Conservation (phyloP, 2,113 vertebrate genomes). For the Megalops atlanticus region DNA sequence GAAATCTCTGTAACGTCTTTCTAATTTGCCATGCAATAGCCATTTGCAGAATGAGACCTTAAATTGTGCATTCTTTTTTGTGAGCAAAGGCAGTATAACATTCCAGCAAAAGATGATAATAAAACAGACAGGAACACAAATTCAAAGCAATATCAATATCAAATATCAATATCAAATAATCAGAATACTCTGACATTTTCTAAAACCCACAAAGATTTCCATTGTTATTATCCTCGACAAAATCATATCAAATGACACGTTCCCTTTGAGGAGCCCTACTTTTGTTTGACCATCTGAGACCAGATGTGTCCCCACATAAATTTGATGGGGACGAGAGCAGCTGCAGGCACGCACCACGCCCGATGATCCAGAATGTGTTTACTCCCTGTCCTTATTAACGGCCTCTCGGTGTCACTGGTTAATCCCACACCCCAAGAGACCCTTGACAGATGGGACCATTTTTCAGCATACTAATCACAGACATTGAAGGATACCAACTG, state of each 20-base stretch:
- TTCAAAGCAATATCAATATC: too few relatives aligned
- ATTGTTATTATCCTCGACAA: constrained; percentile 11
- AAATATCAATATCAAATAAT: too few relatives aligned
- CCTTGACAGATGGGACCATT: constrained; percentile 32
- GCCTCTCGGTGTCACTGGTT: constrained; percentile 23
- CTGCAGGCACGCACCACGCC: neutral
- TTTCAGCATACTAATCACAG: constrained; percentile 22
- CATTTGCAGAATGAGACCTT: neutral
- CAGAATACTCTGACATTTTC: neutral
- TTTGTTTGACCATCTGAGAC: constrained; percentile 22
- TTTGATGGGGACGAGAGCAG: constrained; percentile 17
- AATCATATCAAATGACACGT: constrained; percentile 25
- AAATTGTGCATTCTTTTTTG: too few relatives aligned
- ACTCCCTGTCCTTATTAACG: constrained; percentile 21
- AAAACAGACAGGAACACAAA: neutral
- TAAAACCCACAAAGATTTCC: neutral
- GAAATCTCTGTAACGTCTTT: neutral
- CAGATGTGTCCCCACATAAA: constrained; percentile 23
- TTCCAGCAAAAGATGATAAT: neutral
- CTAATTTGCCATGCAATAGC: neutral
- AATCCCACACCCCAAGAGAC: constrained; percentile 26
- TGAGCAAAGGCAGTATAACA: too few relatives aligned
- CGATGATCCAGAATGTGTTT: constrained; percentile 20
- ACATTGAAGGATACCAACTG: neutral
- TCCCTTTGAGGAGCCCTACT: constrained; percentile 10